phyloP scores from a whole-genome alignment of 2,888 invertebrate genomes.

The Hirtodrosophila histrioides region DNA sequence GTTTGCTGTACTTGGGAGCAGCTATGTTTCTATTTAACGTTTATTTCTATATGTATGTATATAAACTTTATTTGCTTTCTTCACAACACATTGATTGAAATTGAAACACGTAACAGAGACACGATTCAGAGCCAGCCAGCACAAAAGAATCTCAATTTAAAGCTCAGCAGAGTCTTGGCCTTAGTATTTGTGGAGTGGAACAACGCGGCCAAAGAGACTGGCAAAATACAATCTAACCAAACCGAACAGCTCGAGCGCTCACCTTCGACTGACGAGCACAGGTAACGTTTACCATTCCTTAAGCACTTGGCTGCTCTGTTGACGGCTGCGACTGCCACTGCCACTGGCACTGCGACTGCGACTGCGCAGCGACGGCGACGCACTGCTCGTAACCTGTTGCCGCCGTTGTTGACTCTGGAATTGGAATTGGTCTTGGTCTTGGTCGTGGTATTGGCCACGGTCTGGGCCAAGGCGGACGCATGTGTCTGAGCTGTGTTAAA shows the following conservation, averaged over 20 bases:
- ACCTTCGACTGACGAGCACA: slow-evolving; percentile 82
- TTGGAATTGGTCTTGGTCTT: slow-evolving; percentile 37
- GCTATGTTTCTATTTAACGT: slow-evolving; percentile 28
- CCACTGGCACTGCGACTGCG: slow-evolving; percentile 36
- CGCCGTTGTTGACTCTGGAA: slow-evolving; percentile 43
- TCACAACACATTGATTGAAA: slow-evolving; percentile 34
- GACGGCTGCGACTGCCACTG: slow-evolving; percentile 20
- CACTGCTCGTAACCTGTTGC: slow-evolving; percentile 65
- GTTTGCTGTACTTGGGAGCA: slow-evolving; percentile 56
- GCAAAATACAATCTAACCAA: slow-evolving; percentile 22
- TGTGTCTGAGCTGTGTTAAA: slow-evolving; percentile 22
- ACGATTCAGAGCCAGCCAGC: slow-evolving; percentile 24
- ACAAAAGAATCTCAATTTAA: slow-evolving; percentile 53
- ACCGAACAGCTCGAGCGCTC: slow-evolving; percentile 83
- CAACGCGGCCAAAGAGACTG: slow-evolving; percentile 36
- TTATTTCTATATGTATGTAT: slow-evolving; percentile 34
- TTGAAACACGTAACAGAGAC: slow-evolving; percentile 43
- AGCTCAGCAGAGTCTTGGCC: slow-evolving; percentile 32
- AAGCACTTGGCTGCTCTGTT: slow-evolving; percentile 73
- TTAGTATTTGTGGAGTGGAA: slow-evolving; percentile 30
- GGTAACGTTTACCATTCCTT: slow-evolving; percentile 83
- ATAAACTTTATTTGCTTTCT: slow-evolving; percentile 49
- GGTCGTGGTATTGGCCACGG: slow-evolving; percentile 38
- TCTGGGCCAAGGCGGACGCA: slow-evolving; percentile 30
- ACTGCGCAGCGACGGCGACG: slow-evolving; percentile 50